Evolutionary conservation across 2,113 vertebrate genomes (phyloP).

Genomic region (Chascanopsetta lugubris): DNA sequence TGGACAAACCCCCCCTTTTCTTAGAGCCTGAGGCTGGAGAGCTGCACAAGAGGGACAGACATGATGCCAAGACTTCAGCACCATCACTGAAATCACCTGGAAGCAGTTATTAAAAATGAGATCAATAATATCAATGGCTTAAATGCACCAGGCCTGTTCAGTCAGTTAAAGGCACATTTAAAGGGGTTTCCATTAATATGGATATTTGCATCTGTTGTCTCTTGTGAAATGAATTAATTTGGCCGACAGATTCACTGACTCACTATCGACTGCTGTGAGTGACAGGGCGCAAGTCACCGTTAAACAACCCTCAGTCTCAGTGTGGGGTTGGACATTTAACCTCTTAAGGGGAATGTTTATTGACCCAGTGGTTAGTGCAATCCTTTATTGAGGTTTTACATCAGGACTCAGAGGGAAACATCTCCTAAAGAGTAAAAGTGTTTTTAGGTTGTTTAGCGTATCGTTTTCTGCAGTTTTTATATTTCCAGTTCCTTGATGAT

Average conservation of each 20-base stretch:
- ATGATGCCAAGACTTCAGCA: neutral
- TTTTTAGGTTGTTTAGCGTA: neutral
- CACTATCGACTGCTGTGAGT: constrained; percentile 21
- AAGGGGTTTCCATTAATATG: neutral
- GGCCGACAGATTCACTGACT: constrained; percentile 26
- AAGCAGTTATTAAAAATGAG: neutral
- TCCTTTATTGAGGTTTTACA: constrained; percentile 12
- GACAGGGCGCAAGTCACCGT: constrained; percentile 26
- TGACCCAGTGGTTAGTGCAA: constrained; percentile 10
- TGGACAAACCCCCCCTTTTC: constrained; percentile 45
- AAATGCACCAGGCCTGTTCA: neutral
- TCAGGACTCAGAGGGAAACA: neutral
- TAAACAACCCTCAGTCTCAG: constrained; percentile 26
- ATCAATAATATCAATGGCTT: constrained; percentile 2
- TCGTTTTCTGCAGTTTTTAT: neutral
- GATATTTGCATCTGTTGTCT: constrained; percentile 10
- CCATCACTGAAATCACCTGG: constrained; percentile 6
- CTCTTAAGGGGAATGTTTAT: constrained; percentile 32
- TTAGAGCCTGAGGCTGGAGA: constrained; percentile 32
- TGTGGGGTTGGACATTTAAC: constrained; percentile 12
- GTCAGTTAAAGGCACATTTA: neutral
- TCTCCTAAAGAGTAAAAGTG: neutral
- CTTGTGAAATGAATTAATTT: constrained; percentile 11
- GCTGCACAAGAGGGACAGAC: constrained; percentile 63
- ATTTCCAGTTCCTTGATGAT: neutral